Evolutionary conservation across 2,113 vertebrate genomes (phyloP).

Genomic region (Glaucomys volans): DNA sequence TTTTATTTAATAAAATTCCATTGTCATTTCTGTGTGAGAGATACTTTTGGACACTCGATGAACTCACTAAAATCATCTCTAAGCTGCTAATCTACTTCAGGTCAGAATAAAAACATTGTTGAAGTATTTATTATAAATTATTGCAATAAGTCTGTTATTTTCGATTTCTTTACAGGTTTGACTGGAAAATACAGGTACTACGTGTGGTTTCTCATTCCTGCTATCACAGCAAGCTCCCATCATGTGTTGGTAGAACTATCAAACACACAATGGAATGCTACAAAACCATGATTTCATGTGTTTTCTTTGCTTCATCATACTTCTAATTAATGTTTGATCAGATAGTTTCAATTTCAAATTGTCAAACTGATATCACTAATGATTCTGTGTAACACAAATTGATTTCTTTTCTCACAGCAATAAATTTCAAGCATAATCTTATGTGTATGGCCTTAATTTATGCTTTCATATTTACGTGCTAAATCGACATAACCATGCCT

Average conservation of each 20-base stretch:
- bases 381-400: background rate
- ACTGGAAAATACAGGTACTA: background rate
- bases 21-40: background rate
- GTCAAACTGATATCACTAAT: background rate
- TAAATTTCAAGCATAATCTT: background rate
- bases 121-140: background rate
- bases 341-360: background rate
- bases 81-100: background rate
- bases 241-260: background rate
- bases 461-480: background rate
- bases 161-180: background rate
- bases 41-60: background rate
- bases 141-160: background rate
- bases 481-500: background rate
- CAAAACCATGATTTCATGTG: background rate
- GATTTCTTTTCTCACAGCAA: background rate
- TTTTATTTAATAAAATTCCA: background rate
- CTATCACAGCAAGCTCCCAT: background rate
- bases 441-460: background rate
- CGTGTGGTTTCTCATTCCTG: background rate
- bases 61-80: background rate
- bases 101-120: background rate
- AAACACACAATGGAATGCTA: background rate
- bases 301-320: background rate
- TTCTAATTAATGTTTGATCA: background rate